Evolutionary conservation across 2,888 invertebrate species (phyloP), one percentile per base, ranked within the genome.

Genomic region (Apoderus coryli): DNA sequence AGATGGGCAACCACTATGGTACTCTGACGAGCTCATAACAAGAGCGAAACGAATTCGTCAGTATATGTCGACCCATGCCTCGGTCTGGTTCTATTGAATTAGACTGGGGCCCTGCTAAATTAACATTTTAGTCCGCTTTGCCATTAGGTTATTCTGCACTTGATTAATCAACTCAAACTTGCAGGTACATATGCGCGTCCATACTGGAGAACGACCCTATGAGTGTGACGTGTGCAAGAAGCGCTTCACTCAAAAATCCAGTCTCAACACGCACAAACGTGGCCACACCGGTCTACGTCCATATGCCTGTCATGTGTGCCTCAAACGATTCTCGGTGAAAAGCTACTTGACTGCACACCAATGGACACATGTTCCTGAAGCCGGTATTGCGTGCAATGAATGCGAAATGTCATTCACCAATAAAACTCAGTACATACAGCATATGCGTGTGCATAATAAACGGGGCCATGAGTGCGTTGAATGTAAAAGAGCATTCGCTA

Each of bases 281-380:
- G 76, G 77, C 47, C 81, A 81, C 61, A 77, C 78, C 50, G 80
- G 80, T 44, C 76, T 78, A 57, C 65, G 77, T 37, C 81, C 80
- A 19, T 81, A 77, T 49, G 71, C 74, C 41, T 81, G 80, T 61
- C 76, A 78, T 60, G 72, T 79, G 46, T 81, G 81, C 57, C 70
- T 76, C 52, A 80, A 80, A 60, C 67, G 75, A 46, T 81, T 80
- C 55, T 77, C 80, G 23, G 80, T 80, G 39, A 80, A 80, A 57
- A 79, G 79, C 50, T 81, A 81, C 49, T 74, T 81, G 34, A 76
- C 76, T 40, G 78, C 81, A 26, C 81, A 81, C 55, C 72, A 76
- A 43, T 79, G 78, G 78, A 76, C 78, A 29, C 80, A 80, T 57
- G 75, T 79, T 31, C 72, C 76, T 4, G 78, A 79, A 75, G 72